Base-by-base conservation (phyloP, 2,888 invertebrate species). In the Archaeoteleia sp. region DNA sequence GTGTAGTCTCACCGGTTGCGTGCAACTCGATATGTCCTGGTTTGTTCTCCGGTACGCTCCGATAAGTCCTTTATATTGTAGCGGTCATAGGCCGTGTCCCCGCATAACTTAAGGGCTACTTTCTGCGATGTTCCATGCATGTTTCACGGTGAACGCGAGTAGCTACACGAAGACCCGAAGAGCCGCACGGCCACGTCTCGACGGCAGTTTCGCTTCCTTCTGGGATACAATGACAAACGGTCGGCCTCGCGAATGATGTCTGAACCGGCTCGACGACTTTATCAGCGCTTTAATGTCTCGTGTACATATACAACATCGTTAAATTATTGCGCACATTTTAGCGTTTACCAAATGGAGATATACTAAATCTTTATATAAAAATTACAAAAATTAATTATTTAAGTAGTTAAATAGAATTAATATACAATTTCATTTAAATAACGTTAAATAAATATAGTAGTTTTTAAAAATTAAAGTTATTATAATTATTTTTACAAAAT, bases 41-140 rank as follows among this genome's bases (percentile, higher is more conserved):
- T 20, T n/a, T 37, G 37, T 54, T 30, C 54, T 60, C 48, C 43
- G 40, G 25, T 17, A 60, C 49, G 67, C 55, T 67, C 51, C 67
- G 67, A 55, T 67, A 45, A 67, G 20, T 49, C 67, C 55, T 61
- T 61, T 67, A 49, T 67, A 15, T 29, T 10, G 13, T 45, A 45
- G 45, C 48, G 42, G 60, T 35, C 55, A 66, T 54, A 61, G 49
- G 53, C 60, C 60, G 58, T 67, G 54, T 60, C 55, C 67, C 67
- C 43, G 67, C 51, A 49, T 10, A 60, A 55, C 54, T 67, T 67
- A 61, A 62, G 57, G 61, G 55, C 62, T 57, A 34, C 23, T 53
- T 67, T 62, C 62, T 61, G 57, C 55, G 61, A 40, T 43, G 61
- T 34, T 9, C 40, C 6, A 20, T 49, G 14, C 34, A 30, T 30